Evolutionary conservation across 1,140 invertebrate species (phyloP), one percentile per base, ranked within the genome.

Genomic region (Drosophila parvula): DNA sequence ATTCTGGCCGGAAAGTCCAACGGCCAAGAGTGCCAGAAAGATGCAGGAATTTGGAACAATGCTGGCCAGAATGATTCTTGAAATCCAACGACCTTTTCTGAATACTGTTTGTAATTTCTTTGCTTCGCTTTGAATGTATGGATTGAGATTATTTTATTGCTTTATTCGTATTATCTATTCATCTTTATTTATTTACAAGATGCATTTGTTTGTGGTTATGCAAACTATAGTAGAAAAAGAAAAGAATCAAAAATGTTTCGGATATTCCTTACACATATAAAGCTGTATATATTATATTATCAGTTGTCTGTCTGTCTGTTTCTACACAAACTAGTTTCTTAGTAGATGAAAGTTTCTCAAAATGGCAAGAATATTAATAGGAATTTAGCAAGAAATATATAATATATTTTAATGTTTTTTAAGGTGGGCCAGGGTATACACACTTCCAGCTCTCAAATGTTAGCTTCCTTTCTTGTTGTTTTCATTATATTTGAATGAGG

Each of bases 1-100:
- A 36, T 14, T 65, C n/a, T 56, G 40, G 40, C 50, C 30, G 47
- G n/a, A 34, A 59, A 41, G 6, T 47, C 36, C 28, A 34, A 10
- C 38, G 75, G 59, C 56, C 36, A 73, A 48, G 53, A 76, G 34
- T 50, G 16, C 7, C 27, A 28, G n/a, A 51, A 10, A 28, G 34
- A 45, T 14, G 34, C 8, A n/a, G 38, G 27, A 53, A 58, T 32
- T 22, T 32, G 11, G 28, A 16, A 28, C 56, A 47, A n/a, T 18
- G 12, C 41, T 47, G 32, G 22, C 22, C 12, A 5, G 22, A 47
- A 27, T 8, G 14, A 3, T 27, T 14, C 2, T 45, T 45, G 12
- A 38, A 18, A 9, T 28, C 40, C 7, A 41, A 11, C 6, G 14
- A 14, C 7, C 16, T 28, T 12, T 28, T 28, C 34, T 36, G 34